phyloP scores from a whole-genome alignment of 1,140 invertebrate genomes.

The Brachionus rubens region DNA sequence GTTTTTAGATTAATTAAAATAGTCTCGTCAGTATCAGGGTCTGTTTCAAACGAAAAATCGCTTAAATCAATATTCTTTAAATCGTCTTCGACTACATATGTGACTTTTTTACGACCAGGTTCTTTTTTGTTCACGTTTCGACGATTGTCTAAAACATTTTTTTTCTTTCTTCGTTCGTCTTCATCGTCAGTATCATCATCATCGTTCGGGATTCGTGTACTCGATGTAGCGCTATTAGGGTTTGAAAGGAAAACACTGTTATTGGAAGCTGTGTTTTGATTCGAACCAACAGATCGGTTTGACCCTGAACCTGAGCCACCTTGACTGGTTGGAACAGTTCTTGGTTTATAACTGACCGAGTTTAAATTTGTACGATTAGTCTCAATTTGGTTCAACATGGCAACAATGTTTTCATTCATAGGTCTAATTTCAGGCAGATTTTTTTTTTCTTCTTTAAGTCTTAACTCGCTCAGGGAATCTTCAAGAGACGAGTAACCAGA shows the following conservation, averaged over 20 bases:
- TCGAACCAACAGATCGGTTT: not conserved
- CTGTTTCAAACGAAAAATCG: not conserved
- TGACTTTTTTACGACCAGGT: not conserved
- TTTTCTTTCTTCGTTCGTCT: conserved; percentile 1
- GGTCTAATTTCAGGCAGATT: not conserved
- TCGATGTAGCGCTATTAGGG: conserved; percentile 3
- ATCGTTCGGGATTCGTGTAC: not conserved
- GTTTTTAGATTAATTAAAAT: not conserved
- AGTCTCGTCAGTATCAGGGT: not conserved
- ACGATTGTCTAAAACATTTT: conserved; percentile 7
- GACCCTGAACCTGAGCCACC: not conserved
- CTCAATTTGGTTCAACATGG: not conserved
- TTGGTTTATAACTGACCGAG: not conserved
- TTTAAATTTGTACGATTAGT: not conserved
- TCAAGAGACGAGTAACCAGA: conserved; percentile 16
- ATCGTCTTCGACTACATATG: conserved; percentile 31
- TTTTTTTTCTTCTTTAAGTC: not conserved
- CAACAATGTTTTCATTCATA: not conserved
- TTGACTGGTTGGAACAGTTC: not conserved
- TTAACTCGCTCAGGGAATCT: not conserved
- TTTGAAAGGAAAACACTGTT: not conserved
- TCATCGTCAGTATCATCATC: conserved; percentile 2
- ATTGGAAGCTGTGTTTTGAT: not conserved
- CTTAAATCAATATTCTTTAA: conserved; percentile 6
- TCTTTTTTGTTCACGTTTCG: conserved; percentile 19